A percentile compares a stretch with the other conserved stretches of the same genome.
phyloP scores from a whole-genome alignment of 2,888 invertebrate genomes.

The Aelia acuminata region DNA sequence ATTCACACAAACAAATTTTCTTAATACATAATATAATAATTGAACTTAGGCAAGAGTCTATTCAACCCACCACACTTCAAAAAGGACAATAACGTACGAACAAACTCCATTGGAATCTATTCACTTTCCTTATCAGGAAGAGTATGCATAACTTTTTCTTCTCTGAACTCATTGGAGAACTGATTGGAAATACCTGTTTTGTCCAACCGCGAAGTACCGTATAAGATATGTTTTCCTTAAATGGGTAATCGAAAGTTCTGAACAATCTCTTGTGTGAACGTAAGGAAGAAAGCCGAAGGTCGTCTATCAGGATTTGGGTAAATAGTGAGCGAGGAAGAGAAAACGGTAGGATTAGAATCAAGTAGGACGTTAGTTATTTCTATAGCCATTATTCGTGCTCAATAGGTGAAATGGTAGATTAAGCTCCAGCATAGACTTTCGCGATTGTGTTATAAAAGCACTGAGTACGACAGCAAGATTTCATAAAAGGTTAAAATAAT shows the following conservation, averaged over 20 bases:
- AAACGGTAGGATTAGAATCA: slow-evolving; percentile 16
- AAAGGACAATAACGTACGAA: too few relatives aligned
- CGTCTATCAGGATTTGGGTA: slow-evolving; percentile 32
- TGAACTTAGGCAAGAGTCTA: too few relatives aligned
- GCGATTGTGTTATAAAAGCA: not conserved
- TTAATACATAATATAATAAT: too few relatives aligned
- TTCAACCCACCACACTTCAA: too few relatives aligned
- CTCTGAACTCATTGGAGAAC: not conserved
- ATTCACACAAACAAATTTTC: too few relatives aligned
- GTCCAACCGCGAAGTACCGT: not conserved
- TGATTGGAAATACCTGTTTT: slow-evolving; percentile 14
- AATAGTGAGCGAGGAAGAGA: slow-evolving; percentile 13
- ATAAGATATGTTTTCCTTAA: slow-evolving; percentile 9
- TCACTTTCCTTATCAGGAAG: not conserved
- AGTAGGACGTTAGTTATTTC: slow-evolving; percentile 24
- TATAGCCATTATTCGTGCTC: not conserved
- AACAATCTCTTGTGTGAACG: slow-evolving; percentile 17
- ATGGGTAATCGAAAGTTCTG: slow-evolving; percentile 30
- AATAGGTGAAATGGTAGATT: not conserved
- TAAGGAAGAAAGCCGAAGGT: not conserved
- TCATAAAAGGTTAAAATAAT: not conserved
- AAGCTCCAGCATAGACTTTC: not conserved
- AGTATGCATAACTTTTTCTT: not conserved
- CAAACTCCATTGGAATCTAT: not conserved
- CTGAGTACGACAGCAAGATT: not conserved